These are phyloP conservation scores for Papilio elwesi DNA, from an alignment of 2,888 invertebrate genomes.

Conservation along the genomic window DNA sequence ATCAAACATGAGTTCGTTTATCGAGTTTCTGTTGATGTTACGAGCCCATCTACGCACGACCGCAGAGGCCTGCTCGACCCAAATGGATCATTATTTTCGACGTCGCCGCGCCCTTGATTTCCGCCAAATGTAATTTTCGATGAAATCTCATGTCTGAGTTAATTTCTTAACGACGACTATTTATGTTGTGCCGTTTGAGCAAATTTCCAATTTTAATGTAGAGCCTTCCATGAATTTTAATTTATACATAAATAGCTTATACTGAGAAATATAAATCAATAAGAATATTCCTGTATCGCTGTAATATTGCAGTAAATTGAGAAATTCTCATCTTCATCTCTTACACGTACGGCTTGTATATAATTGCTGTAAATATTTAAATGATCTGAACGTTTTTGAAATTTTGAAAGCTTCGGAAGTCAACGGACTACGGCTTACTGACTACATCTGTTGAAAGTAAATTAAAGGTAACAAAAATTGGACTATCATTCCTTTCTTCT, in stretches of 20 bases:
- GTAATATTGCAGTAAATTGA: no score
- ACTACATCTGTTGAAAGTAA: no score
- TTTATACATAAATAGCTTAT: conserved; percentile 21
- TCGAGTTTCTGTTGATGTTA: conserved; percentile 41
- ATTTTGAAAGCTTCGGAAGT: no score
- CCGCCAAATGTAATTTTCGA: conserved; percentile 77
- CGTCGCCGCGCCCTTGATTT: conserved; percentile 75
- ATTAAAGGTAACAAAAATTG: no score
- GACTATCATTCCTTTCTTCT: no score
- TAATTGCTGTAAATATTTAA: no score
- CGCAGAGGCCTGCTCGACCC: conserved; percentile 62
- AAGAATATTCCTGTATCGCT: neutral
- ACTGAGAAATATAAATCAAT: neutral
- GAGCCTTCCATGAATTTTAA: neutral
- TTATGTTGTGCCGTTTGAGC: conserved; percentile 41
- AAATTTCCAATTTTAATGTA: conserved; percentile 18
- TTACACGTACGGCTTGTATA: no score
- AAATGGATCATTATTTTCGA: conserved; percentile 78
- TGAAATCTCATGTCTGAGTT: conserved; percentile 74
- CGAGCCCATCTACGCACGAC: conserved; percentile 44
- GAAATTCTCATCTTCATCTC: no score
- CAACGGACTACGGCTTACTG: no score
- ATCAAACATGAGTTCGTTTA: conserved; percentile 40
- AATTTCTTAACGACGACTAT: conserved; percentile 56
- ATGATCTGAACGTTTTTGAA: no score